Base-by-base conservation (phyloP, 2,113 vertebrate species). In the Macrotus californicus region DNA sequence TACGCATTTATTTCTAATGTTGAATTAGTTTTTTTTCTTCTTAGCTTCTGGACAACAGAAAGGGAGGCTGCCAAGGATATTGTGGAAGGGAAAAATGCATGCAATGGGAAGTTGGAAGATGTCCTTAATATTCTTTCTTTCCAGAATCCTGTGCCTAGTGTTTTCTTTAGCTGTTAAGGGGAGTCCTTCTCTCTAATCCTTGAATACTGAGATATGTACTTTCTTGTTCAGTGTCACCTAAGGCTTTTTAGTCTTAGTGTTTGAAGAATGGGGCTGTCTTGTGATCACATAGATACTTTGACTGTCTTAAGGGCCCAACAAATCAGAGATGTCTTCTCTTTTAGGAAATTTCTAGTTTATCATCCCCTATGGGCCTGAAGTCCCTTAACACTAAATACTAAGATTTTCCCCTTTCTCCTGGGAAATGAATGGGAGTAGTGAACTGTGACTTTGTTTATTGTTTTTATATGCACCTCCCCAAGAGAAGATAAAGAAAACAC, bases 361-460 rank as follows among this genome's bases (percentile, higher is more conserved):
- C 72, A 61, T 81, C 52, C 64, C 70, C 50, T 52, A 13, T 61
- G 79, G 72, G 46, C 46, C 86, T 29, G 31, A 77, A 77, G 46
- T 34, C 34, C 26, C 34, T 16, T 66, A 29, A 52, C 34, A 85
- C 34, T 84, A 69, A 46, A 73, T 41, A 50, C 46, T 85, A 72
- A 54, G 77, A 59, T 81, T 67, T 93, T 31, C 34, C 50, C 39
- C 41, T 83, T 76, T 79, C 19, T 87, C 46, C 61, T 73, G 83
- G 69, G 72, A 82, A 91, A 73, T 12, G 31, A 95, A 85, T 39
- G 24, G 54, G 77, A 93, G 83, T 91, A 91, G 61, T 43, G 64
- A 82, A 77, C 50, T 18, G 46, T 82, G 86, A 88, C 72, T 96
- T 92, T 92, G 76, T 88, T 85, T 82, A 85, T 93, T 77, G 52